phyloP scores from a whole-genome alignment of 2,113 vertebrate species.

The Muscicapa adusta region DNA sequence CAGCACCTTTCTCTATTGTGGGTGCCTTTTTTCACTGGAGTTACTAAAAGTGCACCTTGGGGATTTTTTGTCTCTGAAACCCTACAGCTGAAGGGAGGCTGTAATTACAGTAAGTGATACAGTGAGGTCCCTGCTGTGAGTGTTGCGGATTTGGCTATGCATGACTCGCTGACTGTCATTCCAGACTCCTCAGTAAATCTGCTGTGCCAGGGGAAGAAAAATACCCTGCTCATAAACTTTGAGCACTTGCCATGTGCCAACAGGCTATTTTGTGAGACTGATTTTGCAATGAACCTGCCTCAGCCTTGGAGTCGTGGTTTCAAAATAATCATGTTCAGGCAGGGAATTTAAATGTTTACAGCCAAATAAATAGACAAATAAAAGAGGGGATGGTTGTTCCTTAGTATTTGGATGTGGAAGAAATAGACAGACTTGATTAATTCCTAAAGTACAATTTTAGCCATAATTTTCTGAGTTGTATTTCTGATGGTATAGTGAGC shows the following conservation, averaged over 20 bases:
- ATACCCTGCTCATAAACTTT: neutral
- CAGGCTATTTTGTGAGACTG: neutral
- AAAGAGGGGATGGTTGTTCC: accelerated
- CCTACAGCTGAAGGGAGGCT: neutral
- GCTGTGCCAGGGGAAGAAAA: neutral
- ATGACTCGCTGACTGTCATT: neutral
- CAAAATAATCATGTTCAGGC: neutral
- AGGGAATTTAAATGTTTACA: neutral
- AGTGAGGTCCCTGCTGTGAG: neutral
- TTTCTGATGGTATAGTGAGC: neutral
- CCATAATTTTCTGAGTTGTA: neutral
- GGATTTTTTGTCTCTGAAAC: neutral
- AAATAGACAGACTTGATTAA: neutral
- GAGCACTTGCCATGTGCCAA: neutral
- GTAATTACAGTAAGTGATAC: neutral
- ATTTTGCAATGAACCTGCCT: neutral
- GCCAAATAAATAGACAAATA: neutral
- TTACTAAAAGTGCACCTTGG: neutral
- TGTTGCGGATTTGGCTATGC: neutral
- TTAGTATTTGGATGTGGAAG: neutral
- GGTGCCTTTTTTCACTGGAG: slow-evolving; percentile 30
- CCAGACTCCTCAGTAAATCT: neutral
- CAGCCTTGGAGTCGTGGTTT: neutral
- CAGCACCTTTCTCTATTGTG: slow-evolving; percentile 22
- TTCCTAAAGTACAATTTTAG: neutral